Conservation (phyloP, 2,797 vertebrate genomes). For the Garrulus glandarius region DNA sequence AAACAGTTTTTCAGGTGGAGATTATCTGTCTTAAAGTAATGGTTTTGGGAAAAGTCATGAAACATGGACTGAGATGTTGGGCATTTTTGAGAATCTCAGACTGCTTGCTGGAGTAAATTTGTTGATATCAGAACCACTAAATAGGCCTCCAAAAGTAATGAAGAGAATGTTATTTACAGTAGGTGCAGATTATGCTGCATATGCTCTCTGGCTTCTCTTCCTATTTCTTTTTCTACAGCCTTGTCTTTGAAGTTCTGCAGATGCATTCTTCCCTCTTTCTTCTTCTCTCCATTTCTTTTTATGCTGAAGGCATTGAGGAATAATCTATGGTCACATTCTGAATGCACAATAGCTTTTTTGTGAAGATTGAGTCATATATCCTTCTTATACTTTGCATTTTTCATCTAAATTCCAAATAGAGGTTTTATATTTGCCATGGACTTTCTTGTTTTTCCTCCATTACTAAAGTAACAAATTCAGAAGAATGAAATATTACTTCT, state of each 20-base stretch:
- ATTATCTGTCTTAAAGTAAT: constrained; percentile 2
- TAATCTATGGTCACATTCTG: not conserved
- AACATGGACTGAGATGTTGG: not conserved
- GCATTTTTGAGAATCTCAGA: not conserved
- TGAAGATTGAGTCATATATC: not conserved
- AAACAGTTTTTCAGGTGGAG: not conserved
- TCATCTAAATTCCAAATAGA: not conserved
- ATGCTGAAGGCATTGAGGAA: not conserved
- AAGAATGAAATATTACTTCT: not conserved
- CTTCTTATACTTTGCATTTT: not conserved
- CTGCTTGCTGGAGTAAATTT: not conserved
- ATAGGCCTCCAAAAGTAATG: not conserved
- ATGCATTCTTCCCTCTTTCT: not conserved
- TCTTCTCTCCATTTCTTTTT: not conserved
- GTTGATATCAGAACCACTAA: not conserved
- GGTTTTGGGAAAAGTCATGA: not conserved
- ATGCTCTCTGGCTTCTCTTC: not conserved
- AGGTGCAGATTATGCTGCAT: not conserved
- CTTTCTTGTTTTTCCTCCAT: not conserved
- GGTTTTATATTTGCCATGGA: not conserved
- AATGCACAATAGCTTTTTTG: not conserved
- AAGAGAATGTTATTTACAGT: not conserved
- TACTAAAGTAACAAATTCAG: not conserved
- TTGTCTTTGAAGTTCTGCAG: not conserved
- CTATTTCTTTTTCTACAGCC: not conserved